phyloP scores from a whole-genome alignment of 2,888 invertebrate genomes.

The Oscheius sp. region DNA sequence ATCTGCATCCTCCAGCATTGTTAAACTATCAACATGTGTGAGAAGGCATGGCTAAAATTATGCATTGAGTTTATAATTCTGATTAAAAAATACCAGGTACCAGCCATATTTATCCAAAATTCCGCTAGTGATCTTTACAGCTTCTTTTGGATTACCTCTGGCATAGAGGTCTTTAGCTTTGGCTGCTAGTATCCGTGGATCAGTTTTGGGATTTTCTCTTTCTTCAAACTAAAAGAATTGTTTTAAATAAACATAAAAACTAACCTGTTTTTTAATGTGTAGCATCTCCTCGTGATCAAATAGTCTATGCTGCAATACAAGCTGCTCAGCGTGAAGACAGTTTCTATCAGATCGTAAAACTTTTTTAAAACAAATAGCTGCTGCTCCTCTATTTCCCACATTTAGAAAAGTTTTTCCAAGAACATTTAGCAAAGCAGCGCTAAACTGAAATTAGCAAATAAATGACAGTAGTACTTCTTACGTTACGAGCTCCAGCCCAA shows the following conservation, averaged over 20 bases:
- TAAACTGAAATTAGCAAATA: conserved; percentile 10
- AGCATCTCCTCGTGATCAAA: no score
- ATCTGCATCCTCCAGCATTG: conserved; percentile 36
- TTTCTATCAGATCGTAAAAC: conserved; percentile 18
- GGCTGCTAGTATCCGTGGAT: conserved; percentile 11
- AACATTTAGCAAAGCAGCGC: conserved; percentile 11
- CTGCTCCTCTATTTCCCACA: conserved; percentile 26
- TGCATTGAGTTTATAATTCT: background rate
- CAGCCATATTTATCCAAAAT: conserved; percentile 19
- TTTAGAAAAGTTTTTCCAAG: conserved; percentile 23
- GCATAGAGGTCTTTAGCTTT: conserved; percentile 11
- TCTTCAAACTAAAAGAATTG: background rate
- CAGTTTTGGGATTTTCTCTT: background rate
- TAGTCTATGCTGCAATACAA: conserved; percentile 8
- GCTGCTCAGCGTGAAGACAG: conserved; percentile 24
- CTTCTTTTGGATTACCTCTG: conserved; percentile 20
- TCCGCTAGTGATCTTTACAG: conserved; percentile 10
- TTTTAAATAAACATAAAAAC: background rate
- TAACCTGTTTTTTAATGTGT: no score
- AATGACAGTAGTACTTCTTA: background rate
- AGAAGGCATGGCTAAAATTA: conserved; percentile 35
- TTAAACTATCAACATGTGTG: conserved; percentile 41
- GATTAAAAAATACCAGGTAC: conserved; percentile 19
- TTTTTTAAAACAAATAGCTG: conserved; percentile 11
- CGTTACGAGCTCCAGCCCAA: background rate